Conservation (phyloP, 1,140 invertebrate species). For the Orchesella cincta region DNA sequence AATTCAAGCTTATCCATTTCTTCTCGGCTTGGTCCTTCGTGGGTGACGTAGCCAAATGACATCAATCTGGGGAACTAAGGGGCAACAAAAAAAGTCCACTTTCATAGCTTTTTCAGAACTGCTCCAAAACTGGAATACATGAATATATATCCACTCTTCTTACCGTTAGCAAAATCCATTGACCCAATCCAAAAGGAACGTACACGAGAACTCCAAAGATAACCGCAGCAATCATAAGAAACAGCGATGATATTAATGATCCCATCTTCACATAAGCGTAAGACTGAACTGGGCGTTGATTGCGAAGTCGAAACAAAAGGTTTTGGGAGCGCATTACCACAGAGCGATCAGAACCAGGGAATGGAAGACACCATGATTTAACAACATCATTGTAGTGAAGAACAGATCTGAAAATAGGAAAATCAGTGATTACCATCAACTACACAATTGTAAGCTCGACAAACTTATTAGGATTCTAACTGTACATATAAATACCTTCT, state of each 20-base stretch:
- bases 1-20: conserved; percentile 66
- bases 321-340: conserved; percentile 76
- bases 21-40: conserved; percentile 67
- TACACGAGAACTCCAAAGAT: conserved; percentile 69
- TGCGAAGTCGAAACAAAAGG: conserved; percentile 68
- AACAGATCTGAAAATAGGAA: conserved; percentile 58
- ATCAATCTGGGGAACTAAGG: conserved; percentile 74
- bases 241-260: conserved; percentile 58
- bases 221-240: conserved; percentile 61
- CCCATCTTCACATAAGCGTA: conserved; percentile 63
- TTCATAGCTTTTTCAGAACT: background rate
- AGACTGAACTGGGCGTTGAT: conserved; percentile 71
- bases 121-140: background rate
- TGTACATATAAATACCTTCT: conserved; percentile 20
- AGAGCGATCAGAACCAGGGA: conserved; percentile 76
- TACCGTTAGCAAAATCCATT: conserved; percentile 68
- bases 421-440: too few species aligned
- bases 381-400: conserved; percentile 66
- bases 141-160: too few species aligned
- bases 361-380: conserved; percentile 73
- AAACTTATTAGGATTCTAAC: background rate
- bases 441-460: too few species aligned
- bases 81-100: conserved; percentile 26
- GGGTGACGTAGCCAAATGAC: conserved; percentile 68
- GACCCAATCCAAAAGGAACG: conserved; percentile 66